Evolutionary conservation across 2,888 invertebrate genomes (phyloP).

Genomic region (Galeruca laticollis): DNA sequence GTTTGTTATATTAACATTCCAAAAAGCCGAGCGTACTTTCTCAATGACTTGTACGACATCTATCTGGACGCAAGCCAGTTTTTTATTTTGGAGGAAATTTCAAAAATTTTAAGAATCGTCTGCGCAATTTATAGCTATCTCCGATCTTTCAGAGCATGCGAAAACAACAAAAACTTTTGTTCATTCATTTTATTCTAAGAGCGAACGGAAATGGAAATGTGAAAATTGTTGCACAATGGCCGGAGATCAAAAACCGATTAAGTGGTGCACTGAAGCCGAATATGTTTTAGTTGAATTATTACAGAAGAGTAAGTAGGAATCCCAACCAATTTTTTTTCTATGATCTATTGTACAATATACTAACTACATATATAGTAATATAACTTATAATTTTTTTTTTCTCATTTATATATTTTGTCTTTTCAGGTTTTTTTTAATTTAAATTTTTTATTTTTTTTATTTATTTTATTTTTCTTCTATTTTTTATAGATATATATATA

Average conservation of each 20-base stretch:
- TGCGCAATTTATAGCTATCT: slow-evolving; percentile 36
- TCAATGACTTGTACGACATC: slow-evolving; percentile 39
- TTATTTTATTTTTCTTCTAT: too few species aligned
- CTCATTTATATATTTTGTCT: too few species aligned
- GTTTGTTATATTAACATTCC: slow-evolving; percentile 40
- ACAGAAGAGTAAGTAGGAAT: too few species aligned
- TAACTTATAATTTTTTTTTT: too few species aligned
- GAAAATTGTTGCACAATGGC: slow-evolving; percentile 18
- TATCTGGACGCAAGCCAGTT: slow-evolving; percentile 39
- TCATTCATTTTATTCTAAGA: slow-evolving; percentile 28
- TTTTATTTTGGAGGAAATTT: slow-evolving; percentile 37
- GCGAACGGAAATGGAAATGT: slow-evolving; percentile 27
- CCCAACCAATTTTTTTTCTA: too few species aligned
- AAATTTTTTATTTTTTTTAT: too few species aligned
- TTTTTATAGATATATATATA: too few species aligned
- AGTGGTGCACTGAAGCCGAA: too few species aligned
- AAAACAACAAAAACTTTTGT: slow-evolving; percentile 39
- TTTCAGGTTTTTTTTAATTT: too few species aligned
- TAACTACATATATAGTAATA: too few species aligned
- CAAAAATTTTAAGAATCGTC: slow-evolving; percentile 39
- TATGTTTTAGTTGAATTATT: too few species aligned
- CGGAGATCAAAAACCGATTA: background rate
- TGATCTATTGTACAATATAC: too few species aligned
- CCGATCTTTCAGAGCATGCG: slow-evolving; percentile 28
- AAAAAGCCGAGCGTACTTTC: slow-evolving; percentile 22